Percentiles rank a stretch among this genome's conserved stretches.
These are phyloP conservation scores for Meloidogyne exigua DNA, from an alignment of 1,140 invertebrate genomes.

Conservation along the genomic window DNA sequence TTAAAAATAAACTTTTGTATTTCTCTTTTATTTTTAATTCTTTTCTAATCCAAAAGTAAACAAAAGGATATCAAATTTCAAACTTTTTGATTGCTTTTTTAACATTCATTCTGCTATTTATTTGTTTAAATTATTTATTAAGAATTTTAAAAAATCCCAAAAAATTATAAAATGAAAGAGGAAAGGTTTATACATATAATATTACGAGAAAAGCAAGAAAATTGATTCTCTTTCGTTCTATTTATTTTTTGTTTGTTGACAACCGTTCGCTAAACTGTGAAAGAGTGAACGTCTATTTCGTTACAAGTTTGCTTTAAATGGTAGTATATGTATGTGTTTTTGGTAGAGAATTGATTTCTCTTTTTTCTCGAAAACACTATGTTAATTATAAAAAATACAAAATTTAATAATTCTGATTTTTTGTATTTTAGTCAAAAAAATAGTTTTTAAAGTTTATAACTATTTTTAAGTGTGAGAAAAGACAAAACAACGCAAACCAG, in stretches of 20 bases:
- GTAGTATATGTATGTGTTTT: neutral
- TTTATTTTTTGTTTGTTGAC: neutral
- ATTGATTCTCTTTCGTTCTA: neutral
- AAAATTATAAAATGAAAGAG: neutral
- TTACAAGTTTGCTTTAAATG: neutral
- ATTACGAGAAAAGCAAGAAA: neutral
- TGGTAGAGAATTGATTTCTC: neutral
- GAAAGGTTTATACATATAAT: no score
- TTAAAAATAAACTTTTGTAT: neutral
- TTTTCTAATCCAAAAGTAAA: neutral
- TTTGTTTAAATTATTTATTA: neutral
- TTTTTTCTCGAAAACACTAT: neutral
- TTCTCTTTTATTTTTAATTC: no score
- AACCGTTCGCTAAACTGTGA: conserved; percentile 4
- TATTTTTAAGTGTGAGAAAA: no score
- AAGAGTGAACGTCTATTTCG: neutral
- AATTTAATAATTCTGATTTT: neutral
- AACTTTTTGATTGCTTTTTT: neutral
- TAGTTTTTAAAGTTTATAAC: no score
- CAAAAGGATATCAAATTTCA: neutral
- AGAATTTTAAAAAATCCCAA: neutral
- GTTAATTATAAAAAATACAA: neutral
- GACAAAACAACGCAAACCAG: no score
- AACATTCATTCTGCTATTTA: neutral
- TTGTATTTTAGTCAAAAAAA: neutral